Conservation (phyloP, 1,140 invertebrate species). For the Pseudomyrmex sp. region DNA sequence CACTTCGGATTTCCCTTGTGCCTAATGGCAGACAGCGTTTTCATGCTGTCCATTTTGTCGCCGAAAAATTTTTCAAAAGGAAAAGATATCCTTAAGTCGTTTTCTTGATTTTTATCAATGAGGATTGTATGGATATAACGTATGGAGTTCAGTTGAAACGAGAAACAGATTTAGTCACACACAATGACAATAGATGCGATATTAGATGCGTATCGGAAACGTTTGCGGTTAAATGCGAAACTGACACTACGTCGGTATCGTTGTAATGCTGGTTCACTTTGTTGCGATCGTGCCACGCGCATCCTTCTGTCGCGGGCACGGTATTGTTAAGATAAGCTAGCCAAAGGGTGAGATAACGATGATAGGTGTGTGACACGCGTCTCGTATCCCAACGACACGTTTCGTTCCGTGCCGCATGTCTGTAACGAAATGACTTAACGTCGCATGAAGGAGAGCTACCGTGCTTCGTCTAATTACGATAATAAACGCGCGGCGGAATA, state of each 20-base stretch:
- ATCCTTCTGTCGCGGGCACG: slow-evolving; percentile 23
- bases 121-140: not conserved
- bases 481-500: not conserved
- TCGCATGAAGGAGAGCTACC: not conserved
- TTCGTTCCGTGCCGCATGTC: slow-evolving; percentile 16
- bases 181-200: slow-evolving; percentile 21
- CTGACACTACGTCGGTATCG: slow-evolving; percentile 26
- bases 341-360: slow-evolving; percentile 45
- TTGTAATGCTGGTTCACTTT: slow-evolving; percentile 59
- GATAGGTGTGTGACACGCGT: slow-evolving; percentile 38
- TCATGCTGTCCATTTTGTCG: too few species aligned
- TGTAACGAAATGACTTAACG: slow-evolving; percentile 36
- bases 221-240: not conserved
- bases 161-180: not conserved
- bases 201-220: slow-evolving; percentile 5
- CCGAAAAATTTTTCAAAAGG: not conserved
- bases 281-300: slow-evolving; percentile 12
- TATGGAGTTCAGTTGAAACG: too few species aligned
- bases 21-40: not conserved
- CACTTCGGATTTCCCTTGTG: not conserved
- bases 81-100: not conserved
- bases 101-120: not conserved
- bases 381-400: not conserved
- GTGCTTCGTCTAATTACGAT: slow-evolving; percentile 2
- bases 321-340: slow-evolving; percentile 40